Conservation (phyloP, 2,888 invertebrate genomes). For the Athrips mouffetella region DNA sequence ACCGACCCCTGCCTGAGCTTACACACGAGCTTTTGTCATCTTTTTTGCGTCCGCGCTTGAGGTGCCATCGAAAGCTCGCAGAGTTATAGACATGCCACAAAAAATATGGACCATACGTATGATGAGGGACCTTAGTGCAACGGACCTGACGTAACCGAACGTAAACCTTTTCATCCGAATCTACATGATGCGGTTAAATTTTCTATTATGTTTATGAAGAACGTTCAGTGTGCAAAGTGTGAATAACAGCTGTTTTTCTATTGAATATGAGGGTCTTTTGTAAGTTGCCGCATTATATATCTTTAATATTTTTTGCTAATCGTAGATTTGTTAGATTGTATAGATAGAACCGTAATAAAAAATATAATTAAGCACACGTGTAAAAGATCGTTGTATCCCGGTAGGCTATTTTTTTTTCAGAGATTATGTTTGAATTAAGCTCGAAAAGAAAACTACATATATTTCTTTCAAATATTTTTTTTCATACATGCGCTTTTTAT, state of each 20-base stretch:
- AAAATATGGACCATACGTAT: conserved; percentile 57
- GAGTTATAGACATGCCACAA: conserved; percentile 69
- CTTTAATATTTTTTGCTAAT: conserved; percentile 37
- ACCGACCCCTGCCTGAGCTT: conserved; percentile 62
- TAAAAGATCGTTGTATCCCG: neutral
- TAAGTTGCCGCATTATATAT: conserved; percentile 41
- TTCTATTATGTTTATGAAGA: conserved; percentile 53
- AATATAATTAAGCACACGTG: conserved; percentile 14
- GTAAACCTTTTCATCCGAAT: conserved; percentile 53
- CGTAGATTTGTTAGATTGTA: conserved; percentile 41
- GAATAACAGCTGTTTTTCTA: conserved; percentile 54
- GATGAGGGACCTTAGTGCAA: conserved; percentile 59
- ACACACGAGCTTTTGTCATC: conserved; percentile 72
- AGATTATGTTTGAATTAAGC: too few relatives aligned
- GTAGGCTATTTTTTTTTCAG: too few relatives aligned
- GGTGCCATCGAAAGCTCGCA: conserved; percentile 76
- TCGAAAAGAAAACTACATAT: too few relatives aligned
- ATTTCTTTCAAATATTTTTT: too few relatives aligned
- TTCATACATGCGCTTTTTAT: too few relatives aligned
- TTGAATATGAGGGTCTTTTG: conserved; percentile 47
- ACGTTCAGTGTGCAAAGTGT: conserved; percentile 63
- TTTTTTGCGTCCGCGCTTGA: conserved; percentile 75
- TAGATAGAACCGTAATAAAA: conserved; percentile 20
- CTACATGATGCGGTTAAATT: conserved; percentile 63
- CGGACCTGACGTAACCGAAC: conserved; percentile 60